phyloP scores from a whole-genome alignment of 1,140 invertebrate species.

The Delia radicum region DNA sequence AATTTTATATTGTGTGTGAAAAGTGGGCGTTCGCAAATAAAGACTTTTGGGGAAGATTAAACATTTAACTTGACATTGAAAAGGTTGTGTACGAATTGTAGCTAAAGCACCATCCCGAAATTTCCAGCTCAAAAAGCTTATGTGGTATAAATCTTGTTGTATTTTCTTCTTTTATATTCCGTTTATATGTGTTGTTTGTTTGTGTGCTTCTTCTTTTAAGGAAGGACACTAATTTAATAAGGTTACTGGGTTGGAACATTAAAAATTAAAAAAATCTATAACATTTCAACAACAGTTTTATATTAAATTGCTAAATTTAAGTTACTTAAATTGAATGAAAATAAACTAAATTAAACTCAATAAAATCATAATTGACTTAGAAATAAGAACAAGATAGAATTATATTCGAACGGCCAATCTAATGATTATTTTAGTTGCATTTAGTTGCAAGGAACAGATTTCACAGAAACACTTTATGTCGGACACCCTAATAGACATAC shows the following conservation, averaged over 20 bases:
- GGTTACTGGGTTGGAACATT: conserved; percentile 23
- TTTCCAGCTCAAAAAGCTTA: background rate
- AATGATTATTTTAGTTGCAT: too few species aligned
- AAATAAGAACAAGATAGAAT: too few species aligned
- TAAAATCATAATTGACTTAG: too few species aligned
- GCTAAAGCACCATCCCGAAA: background rate
- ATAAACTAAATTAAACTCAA: too few species aligned
- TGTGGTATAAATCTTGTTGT: conserved; percentile 15
- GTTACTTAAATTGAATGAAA: too few species aligned
- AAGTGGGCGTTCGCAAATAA: conserved; percentile 11
- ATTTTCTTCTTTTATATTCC: background rate
- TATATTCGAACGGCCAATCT: too few species aligned
- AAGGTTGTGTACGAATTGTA: conserved; percentile 7
- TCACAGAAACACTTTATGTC: too few species aligned
- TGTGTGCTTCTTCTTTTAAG: background rate
- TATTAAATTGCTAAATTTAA: too few species aligned
- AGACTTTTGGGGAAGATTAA: conserved; percentile 21
- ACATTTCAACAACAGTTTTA: too few species aligned
- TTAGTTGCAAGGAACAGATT: too few species aligned
- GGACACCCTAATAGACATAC: too few species aligned
- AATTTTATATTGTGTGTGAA: conserved; percentile 10
- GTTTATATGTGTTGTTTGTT: background rate
- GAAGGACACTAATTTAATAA: conserved; percentile 23
- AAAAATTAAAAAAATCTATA: conserved; percentile 17
- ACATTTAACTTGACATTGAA: conserved; percentile 22